A percentile compares a stretch with the other conserved stretches of the same genome.
phyloP scores from a whole-genome alignment of 1,140 invertebrate genomes.

The Ooceraea biroi region DNA sequence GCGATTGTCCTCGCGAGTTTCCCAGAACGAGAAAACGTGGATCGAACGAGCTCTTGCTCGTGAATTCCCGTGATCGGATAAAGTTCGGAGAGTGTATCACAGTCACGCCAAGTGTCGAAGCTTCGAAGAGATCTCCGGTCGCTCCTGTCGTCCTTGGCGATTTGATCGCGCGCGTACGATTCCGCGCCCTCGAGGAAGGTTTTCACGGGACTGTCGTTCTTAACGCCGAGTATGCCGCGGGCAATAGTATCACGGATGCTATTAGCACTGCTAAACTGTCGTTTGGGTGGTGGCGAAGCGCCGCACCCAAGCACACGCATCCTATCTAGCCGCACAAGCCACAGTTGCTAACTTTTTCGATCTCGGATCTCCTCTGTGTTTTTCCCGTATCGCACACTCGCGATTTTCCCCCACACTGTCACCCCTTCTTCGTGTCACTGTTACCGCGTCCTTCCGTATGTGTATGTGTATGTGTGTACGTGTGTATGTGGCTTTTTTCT shows the following conservation, averaged over 20 bases:
- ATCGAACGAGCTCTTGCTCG: background rate
- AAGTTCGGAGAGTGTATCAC: background rate
- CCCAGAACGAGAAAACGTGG: constrained; percentile 1
- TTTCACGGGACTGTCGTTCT: constrained; percentile 10
- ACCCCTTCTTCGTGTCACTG: background rate
- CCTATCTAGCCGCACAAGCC: constrained; percentile 83
- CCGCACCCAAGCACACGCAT: constrained; percentile 86
- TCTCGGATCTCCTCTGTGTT: constrained; percentile 68
- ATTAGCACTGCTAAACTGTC: constrained; percentile 62
- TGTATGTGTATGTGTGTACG: background rate
- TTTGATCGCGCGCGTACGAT: background rate
- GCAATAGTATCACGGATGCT: constrained; percentile 50
- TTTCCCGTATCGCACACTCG: constrained; percentile 20
- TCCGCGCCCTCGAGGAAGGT: constrained; percentile 20
- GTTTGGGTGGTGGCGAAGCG: constrained; percentile 80
- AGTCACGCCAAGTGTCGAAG: background rate
- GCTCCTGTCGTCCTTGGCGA: background rate
- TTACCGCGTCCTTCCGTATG: background rate
- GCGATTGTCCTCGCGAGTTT: background rate
- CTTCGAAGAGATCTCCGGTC: background rate
- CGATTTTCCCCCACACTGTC: constrained; percentile 4
- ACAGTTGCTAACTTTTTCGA: constrained; percentile 80
- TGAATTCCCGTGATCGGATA: background rate
- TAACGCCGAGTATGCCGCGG: constrained; percentile 1
- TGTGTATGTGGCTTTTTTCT: background rate